These are phyloP conservation scores for Paedocypris micromegethes DNA, from an alignment of 2,797 vertebrate species.

Conservation along the genomic window DNA sequence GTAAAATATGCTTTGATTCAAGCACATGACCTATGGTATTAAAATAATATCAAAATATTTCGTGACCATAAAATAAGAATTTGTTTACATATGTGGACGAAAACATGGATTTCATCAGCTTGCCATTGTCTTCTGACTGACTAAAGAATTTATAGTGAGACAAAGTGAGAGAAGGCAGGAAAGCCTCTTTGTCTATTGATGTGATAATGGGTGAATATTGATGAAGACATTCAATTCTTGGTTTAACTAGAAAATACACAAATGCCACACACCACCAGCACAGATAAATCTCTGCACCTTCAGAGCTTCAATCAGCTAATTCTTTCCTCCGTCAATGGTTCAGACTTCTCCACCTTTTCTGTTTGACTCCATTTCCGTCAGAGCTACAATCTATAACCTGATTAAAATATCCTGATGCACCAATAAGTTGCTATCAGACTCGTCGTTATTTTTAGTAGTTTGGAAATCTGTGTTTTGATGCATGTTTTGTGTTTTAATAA, in stretches of 20 bases:
- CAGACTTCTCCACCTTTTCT: slow-evolving; percentile 21
- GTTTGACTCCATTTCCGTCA: slow-evolving; percentile 30
- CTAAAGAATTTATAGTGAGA: too few relatives aligned
- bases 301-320: slow-evolving; percentile 56
- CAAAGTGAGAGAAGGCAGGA: background rate
- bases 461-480: too few relatives aligned
- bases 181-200: slow-evolving; percentile 59
- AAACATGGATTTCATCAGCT: too few relatives aligned
- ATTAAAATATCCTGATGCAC: slow-evolving; percentile 55
- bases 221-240: slow-evolving; percentile 65
- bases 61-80: too few relatives aligned
- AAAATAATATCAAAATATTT: too few relatives aligned
- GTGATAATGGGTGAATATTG: slow-evolving; percentile 72
- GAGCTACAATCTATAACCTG: slow-evolving; percentile 45
- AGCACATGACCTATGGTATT: too few relatives aligned
- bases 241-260: slow-evolving; percentile 55
- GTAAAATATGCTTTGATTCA: slow-evolving; percentile 13
- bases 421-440: slow-evolving; percentile 52
- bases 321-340: slow-evolving; percentile 41
- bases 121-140: too few relatives aligned
- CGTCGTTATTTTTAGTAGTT: background rate
- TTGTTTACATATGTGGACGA: too few relatives aligned
- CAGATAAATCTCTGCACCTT: slow-evolving; percentile 59
- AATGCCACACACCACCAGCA: slow-evolving; percentile 63
- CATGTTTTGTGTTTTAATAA: too few relatives aligned